phyloP scores from a whole-genome alignment of 2,113 vertebrate genomes.

The Hippocampus abdominalis region DNA sequence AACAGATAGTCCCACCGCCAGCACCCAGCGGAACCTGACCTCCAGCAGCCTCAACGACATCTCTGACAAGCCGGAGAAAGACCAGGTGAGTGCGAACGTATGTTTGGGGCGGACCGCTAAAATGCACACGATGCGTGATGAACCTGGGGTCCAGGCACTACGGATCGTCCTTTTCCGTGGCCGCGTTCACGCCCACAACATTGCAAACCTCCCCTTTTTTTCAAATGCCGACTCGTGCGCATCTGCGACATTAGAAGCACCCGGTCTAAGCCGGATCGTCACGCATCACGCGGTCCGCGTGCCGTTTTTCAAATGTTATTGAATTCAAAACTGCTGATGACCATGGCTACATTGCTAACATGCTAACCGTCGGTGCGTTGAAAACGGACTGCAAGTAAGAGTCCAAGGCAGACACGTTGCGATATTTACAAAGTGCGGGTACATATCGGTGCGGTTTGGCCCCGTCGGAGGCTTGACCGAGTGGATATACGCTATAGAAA shows the following conservation, averaged over 20 bases:
- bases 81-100: conserved; percentile 82
- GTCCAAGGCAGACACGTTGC: no score
- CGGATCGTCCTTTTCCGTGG: no score
- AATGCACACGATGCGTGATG: no score
- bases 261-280: no score
- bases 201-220: no score
- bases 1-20: conserved; percentile 83
- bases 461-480: neutral
- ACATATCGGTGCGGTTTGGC: neutral
- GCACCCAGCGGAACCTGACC: conserved; percentile 84
- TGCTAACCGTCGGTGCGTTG: neutral
- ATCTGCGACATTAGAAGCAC: no score
- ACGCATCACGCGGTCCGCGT: no score
- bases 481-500: neutral
- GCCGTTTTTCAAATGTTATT: no score
- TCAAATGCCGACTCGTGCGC: no score
- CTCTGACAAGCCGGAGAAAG: conserved; percentile 95
- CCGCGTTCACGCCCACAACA: no score
- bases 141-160: no score
- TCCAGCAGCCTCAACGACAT: conserved; percentile 93
- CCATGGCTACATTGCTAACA: neutral
- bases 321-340: no score
- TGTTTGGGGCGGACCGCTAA: neutral
- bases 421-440: neutral
- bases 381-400: neutral